Conservation (phyloP, 1,140 invertebrate species). For the Yoshiicerus persimilis region DNA sequence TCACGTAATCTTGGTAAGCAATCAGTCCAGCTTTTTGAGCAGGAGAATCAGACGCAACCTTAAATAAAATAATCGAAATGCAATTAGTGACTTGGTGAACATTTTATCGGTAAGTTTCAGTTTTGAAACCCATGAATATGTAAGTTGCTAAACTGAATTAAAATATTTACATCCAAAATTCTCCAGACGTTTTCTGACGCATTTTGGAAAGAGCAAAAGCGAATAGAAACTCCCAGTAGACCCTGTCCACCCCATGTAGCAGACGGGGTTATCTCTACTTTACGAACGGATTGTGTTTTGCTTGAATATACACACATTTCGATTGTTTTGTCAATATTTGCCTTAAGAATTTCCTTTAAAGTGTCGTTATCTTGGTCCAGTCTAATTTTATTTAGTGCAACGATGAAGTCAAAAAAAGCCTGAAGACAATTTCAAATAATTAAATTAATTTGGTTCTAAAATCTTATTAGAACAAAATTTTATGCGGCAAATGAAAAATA, state of each 20-base stretch:
- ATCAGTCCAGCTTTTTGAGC: constrained; percentile 89
- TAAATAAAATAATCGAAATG: not conserved
- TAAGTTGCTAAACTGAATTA: not conserved
- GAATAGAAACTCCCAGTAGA: constrained; percentile 93
- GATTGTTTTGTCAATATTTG: constrained; percentile 83
- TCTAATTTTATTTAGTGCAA: constrained; percentile 90
- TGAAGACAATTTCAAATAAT: constrained; percentile 14
- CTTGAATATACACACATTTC: constrained; percentile 95
- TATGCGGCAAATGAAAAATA: no score
- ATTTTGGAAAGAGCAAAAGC: constrained; percentile 99
- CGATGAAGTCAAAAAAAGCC: constrained; percentile 98
- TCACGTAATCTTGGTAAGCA: constrained; percentile 94
- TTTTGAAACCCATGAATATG: not conserved
- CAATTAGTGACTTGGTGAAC: no score
- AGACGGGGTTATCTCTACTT: constrained; percentile 86
- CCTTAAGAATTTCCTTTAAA: constrained; percentile 89
- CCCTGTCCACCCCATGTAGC: constrained; percentile 94
- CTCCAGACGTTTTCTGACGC: constrained; percentile 99
- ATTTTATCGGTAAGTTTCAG: not conserved
- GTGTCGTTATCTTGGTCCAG: constrained; percentile 90
- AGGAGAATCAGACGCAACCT: constrained; percentile 59
- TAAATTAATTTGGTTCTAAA: not conserved
- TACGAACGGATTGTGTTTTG: constrained; percentile 91
- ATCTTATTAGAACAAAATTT: no score
- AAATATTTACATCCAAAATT: constrained; percentile 52